phyloP scores from a whole-genome alignment of 2,113 vertebrate species.

The Pelecanus crispus region DNA sequence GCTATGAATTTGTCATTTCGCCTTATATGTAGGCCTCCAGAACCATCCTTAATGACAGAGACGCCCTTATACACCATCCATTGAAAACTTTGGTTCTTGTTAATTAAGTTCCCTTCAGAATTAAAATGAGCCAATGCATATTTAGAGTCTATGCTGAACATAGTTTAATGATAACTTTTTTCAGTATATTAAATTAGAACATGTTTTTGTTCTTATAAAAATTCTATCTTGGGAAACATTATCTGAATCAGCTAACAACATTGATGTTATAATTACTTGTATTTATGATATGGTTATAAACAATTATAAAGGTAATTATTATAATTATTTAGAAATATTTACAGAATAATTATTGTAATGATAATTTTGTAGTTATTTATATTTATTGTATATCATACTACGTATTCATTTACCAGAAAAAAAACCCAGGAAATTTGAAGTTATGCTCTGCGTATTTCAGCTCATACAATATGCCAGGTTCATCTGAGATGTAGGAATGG shows the following conservation, averaged over 20 bases:
- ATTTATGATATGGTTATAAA: slow-evolving; percentile 8
- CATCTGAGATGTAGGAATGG: neutral
- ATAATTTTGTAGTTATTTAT: neutral
- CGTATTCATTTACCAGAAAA: neutral
- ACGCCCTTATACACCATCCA: neutral
- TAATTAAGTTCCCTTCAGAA: neutral
- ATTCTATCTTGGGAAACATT: slow-evolving; percentile 31
- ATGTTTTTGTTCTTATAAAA: neutral
- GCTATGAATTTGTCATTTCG: neutral
- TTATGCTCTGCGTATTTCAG: neutral
- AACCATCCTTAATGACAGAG: neutral
- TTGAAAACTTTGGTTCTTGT: neutral
- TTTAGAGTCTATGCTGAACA: neutral
- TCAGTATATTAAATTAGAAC: slow-evolving; percentile 20
- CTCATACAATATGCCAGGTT: neutral
- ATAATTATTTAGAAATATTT: neutral
- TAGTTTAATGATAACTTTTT: neutral
- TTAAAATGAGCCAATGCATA: neutral
- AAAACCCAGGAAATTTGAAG: neutral
- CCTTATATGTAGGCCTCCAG: neutral
- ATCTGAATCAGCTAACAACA: slow-evolving; percentile 15
- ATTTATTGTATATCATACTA: neutral
- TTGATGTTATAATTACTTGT: neutral
- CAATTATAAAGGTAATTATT: neutral
- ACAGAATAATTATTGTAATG: neutral